These are phyloP conservation scores for Melanotaenia boesemani DNA, from an alignment of 2,797 vertebrate species.

Conservation along the genomic window DNA sequence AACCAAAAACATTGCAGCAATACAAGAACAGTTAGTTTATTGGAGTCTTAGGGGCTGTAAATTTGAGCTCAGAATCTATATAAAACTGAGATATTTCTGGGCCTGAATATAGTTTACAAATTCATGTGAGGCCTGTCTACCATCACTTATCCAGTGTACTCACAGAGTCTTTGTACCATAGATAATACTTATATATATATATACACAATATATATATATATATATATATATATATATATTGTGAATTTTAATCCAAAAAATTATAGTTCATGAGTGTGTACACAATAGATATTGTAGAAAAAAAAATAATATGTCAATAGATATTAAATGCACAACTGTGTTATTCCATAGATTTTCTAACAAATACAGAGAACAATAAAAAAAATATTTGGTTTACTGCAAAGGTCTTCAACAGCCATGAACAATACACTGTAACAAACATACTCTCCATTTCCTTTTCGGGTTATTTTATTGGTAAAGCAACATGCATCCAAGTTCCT, in stretches of 20 bases:
- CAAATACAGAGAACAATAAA: constrained; percentile 42
- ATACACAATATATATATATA: too few species aligned
- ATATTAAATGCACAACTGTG: constrained; percentile 51
- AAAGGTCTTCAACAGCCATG: constrained; percentile 41
- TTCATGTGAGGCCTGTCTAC: constrained; percentile 41
- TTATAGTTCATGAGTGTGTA: constrained; percentile 50
- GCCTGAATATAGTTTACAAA: constrained; percentile 18
- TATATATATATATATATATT: constrained; percentile 22
- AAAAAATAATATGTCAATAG: constrained; percentile 46
- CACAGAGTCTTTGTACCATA: constrained; percentile 75
- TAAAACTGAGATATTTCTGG: constrained; percentile 19
- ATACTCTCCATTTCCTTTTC: constrained; percentile 53
- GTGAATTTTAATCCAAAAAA: background rate
- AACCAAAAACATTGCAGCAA: background rate
- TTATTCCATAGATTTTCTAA: constrained; percentile 35
- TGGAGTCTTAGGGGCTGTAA: background rate
- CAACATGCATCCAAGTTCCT: constrained; percentile 51
- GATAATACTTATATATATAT: constrained; percentile 60
- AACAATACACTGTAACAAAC: constrained; percentile 45
- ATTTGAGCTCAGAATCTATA: background rate
- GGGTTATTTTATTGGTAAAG: constrained; percentile 53
- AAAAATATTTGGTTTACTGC: constrained; percentile 51
- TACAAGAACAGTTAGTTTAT: background rate
- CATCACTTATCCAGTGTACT: constrained; percentile 79
- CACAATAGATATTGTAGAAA: constrained; percentile 54